A percentile compares a stretch with the other conserved stretches of the same genome.
phyloP scores from a whole-genome alignment of 1,140 invertebrate species.

The Dinoponera quadriceps region DNA sequence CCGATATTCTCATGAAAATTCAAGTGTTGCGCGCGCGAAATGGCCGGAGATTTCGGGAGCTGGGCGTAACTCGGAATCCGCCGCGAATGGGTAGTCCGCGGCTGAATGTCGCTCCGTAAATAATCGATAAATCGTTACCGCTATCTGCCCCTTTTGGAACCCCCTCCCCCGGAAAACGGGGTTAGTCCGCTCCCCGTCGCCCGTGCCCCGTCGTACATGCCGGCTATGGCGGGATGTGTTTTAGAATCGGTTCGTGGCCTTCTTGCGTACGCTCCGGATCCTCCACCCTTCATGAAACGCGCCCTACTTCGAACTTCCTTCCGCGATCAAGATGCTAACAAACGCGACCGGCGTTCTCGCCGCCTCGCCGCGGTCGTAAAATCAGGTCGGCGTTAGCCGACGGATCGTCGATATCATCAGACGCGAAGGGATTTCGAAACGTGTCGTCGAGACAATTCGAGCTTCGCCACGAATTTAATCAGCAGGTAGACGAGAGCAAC shows the following conservation, averaged over 20 bases:
- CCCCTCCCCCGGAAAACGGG: conserved; percentile 1
- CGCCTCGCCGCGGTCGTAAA: conserved; percentile 20
- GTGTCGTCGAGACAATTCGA: background rate
- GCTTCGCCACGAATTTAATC: conserved; percentile 11
- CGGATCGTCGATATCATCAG: background rate
- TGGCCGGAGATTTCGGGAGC: conserved; percentile 56
- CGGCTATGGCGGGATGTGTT: conserved; percentile 21
- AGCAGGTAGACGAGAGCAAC: no score
- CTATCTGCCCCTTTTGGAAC: background rate
- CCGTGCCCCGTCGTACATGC: background rate
- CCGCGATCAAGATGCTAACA: conserved; percentile 48
- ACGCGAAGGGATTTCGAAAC: no score
- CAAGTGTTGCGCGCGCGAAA: conserved; percentile 38
- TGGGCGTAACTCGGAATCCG: conserved; percentile 22
- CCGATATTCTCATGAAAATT: conserved; percentile 68
- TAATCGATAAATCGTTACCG: conserved; percentile 62
- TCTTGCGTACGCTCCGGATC: conserved; percentile 42
- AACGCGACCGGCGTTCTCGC: conserved; percentile 18
- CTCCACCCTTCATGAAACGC: background rate
- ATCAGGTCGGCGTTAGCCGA: background rate
- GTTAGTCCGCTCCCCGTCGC: conserved; percentile 16
- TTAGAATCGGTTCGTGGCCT: conserved; percentile 50
- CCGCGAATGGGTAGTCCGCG: background rate
- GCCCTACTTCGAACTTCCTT: conserved; percentile 48
- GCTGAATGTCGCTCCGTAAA: conserved; percentile 37